These are phyloP conservation scores for Trichogramma evanescens DNA, from an alignment of 2,888 invertebrate genomes.

Conservation along the genomic window DNA sequence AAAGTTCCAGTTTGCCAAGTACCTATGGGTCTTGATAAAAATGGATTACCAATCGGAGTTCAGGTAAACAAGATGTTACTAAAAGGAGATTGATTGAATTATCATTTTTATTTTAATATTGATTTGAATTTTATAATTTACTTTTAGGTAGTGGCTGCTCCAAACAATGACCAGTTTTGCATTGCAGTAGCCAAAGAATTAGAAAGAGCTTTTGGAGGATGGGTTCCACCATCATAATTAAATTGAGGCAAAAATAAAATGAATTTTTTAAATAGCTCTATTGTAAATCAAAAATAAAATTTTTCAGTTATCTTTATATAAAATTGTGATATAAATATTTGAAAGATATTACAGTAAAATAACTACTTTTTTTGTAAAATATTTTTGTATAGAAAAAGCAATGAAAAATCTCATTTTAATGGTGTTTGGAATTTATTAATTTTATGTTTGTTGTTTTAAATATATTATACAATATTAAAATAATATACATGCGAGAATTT, in stretches of 20 bases:
- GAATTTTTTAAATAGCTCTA: background rate
- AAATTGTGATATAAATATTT: background rate
- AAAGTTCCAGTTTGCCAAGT: constrained; percentile 79
- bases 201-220: constrained; percentile 65
- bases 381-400: too few species aligned
- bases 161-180: constrained; percentile 64
- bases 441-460: too few species aligned
- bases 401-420: too few species aligned
- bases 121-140: constrained; percentile 1
- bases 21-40: constrained; percentile 65
- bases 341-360: background rate
- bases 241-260: background rate
- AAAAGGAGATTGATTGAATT: constrained; percentile 8
- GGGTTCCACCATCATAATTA: constrained; percentile 52
- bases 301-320: background rate
- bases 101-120: constrained; percentile 6
- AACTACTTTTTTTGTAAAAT: too few species aligned
- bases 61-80: constrained; percentile 49
- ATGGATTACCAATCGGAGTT: constrained; percentile 71
- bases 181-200: constrained; percentile 68
- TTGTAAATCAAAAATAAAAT: background rate
- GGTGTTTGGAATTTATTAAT: too few species aligned
- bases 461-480: too few species aligned
- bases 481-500: too few species aligned
- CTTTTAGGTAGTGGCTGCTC: constrained; percentile 58